A percentile compares a stretch with the other conserved stretches of the same genome.
These are phyloP conservation scores for Ahaetulla prasina DNA, from an alignment of 2,113 vertebrate genomes.

Conservation along the genomic window DNA sequence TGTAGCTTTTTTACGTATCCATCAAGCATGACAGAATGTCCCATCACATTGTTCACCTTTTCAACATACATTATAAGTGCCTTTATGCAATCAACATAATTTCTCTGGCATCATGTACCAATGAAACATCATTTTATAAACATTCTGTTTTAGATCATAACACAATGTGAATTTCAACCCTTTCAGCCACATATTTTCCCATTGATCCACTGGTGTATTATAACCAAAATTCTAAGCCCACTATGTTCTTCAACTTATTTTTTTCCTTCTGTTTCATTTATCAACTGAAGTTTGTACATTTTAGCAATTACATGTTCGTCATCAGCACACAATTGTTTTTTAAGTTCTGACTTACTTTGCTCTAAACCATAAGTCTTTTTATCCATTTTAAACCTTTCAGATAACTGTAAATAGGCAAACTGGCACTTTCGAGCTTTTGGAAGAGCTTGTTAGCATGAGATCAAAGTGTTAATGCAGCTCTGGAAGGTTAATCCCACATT, in stretches of 20 bases:
- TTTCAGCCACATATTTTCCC: background rate
- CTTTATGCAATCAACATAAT: background rate
- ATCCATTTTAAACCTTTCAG: background rate
- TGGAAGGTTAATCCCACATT: background rate
- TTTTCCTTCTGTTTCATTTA: background rate
- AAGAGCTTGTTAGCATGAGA: background rate
- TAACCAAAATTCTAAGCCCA: background rate
- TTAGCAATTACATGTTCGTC: background rate
- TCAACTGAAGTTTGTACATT: background rate
- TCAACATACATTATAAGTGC: background rate
- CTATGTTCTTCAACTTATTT: background rate
- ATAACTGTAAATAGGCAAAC: background rate
- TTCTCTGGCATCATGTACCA: background rate
- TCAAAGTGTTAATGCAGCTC: background rate
- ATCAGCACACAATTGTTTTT: background rate
- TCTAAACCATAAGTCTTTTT: background rate
- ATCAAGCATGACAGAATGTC: background rate
- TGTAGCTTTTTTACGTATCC: background rate
- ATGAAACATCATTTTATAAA: background rate
- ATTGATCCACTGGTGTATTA: background rate
- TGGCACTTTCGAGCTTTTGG: background rate
- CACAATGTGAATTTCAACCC: background rate
- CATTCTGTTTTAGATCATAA: background rate
- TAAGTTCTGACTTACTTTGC: background rate
- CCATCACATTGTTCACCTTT: background rate